Base-by-base conservation (phyloP, 92 coral and sea anemone genomes). In the Palythoa grandis region DNA sequence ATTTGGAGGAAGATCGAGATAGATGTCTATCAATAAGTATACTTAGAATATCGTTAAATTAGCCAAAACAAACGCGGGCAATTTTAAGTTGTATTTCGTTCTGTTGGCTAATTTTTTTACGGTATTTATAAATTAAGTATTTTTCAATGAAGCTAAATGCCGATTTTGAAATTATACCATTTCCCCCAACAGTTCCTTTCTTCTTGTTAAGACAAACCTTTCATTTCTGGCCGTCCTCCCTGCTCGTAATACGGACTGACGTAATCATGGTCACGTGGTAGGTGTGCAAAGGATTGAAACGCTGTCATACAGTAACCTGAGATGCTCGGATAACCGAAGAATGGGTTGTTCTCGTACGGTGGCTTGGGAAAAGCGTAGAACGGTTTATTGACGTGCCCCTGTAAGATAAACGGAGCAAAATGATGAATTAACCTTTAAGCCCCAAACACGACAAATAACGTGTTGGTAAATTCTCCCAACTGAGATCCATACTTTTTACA, bases 211-310 rank as follows among this genome's bases (percentile, higher is more conserved):
- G 4, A 78, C 84, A 20, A 38, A 94, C 98, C 98, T 94, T 91
- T 93, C 98, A 94, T 94, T 86, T 92, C 95, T 48, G 98, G 98
- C 74, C 95, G 85, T 5, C 73, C 74, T 47, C 73, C 88, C 19
- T 95, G 98, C 52, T 94, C 98, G 78, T 60, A 92, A 93, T 95
- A 94, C 25, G 98, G 89, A 83, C 87, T 92, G 80, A 94, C 76
- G 88, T 94, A 94, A 54, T 94, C 98, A 77, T 94, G 98, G 78
- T 92, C 98, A 79, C 85, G 85, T 79, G 85, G 73, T 22, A 79
- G 85, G 57, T 79, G 85, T 2, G 85, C 85, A 24, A 65, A 79
- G n/a, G 85, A 79, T 79, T 65, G 85, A 66, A 79, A 11, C 25
- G 85, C 74, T 7, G 84, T 65, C 72, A 79, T 15, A 13, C 85